Evolutionary conservation across 2,113 vertebrate genomes (phyloP), one percentile per base, ranked within the genome.

Genomic region (Naja naja): DNA sequence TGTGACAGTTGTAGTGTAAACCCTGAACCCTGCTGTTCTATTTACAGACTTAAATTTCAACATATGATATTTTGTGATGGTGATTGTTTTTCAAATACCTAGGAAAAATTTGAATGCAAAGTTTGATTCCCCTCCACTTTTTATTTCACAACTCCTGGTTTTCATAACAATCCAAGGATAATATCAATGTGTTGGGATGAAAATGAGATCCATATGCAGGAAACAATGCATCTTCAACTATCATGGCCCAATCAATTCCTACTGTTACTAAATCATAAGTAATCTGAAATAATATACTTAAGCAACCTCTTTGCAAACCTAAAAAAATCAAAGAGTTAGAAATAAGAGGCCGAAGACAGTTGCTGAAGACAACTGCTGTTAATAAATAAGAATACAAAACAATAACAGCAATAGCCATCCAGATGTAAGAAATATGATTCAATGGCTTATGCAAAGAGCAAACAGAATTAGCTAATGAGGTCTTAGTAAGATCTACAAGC

Each of bases 201-300:
- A 92, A 92, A 92, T 88, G 86, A 92, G 43, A 43, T 4, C 58
- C n/a, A 16, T 69, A 58, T 88, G 49, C n/a, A 88, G 91, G 23
- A 64, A 92, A 53, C 58, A 88, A 54, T 87, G 43, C 49, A 43
- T 88, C 91, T 92, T 43, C 86, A 88, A 34, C 20, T 23, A 52
- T 88, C 43, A 88, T 88, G 69, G 58, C 22, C 34, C 69, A 88
- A 88, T 92, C 87, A 92, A 20, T 92, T 74, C 49, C 55, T 74
- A 88, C 58, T 54, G 56, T 92, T 92, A 49, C n/a, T 88, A 88
- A 92, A 88, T 92, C 87, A 92, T 54, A 39, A 88, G 58, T 88
- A 92, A 88, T 88, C 91, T 74, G 86, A 88, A 92, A 92, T 39
- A 45, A 92, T 39, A 88, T 88, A 88, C 85, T 92, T 92, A 56